These are phyloP conservation scores for Zelleria hepariella DNA, from an alignment of 2,888 invertebrate species.

Conservation along the genomic window DNA sequence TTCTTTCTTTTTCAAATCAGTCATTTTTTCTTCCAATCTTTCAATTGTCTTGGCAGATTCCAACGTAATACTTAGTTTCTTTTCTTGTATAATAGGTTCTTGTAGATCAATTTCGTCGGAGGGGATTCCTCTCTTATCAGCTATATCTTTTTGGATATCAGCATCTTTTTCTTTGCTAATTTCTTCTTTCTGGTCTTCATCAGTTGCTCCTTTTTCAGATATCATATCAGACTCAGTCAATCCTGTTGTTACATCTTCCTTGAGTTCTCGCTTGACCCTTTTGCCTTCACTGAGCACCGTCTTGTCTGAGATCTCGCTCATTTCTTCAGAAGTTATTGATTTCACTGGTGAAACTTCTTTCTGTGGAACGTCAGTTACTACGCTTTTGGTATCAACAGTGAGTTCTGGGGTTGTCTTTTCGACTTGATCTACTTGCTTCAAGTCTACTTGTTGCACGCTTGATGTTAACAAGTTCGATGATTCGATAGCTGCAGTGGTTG, in stretches of 20 bases:
- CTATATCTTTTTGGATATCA: slow-evolving; percentile 6
- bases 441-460: slow-evolving; percentile 29
- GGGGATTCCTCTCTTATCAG: not conserved
- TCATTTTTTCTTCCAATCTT: slow-evolving; percentile 59
- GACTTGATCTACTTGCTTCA: slow-evolving; percentile 15
- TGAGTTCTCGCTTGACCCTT: slow-evolving; percentile 33
- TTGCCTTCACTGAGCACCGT: slow-evolving; percentile 57
- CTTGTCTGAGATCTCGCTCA: slow-evolving; percentile 57
- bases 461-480: slow-evolving; percentile 36
- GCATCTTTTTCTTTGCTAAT: slow-evolving; percentile 5
- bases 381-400: slow-evolving; percentile 14
- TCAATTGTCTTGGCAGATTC: slow-evolving; percentile 57
- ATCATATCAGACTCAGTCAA: not conserved
- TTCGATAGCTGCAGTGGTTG: slow-evolving; percentile 35
- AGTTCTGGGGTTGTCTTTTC: slow-evolving; percentile 12
- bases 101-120: not conserved
- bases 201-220: not conserved
- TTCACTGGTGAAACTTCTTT: slow-evolving; percentile 51
- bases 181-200: slow-evolving; percentile 13
- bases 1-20: slow-evolving; percentile 46
- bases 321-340: slow-evolving; percentile 66
- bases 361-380: slow-evolving; percentile 14
- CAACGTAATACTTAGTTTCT: slow-evolving; percentile 35
- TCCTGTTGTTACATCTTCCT: slow-evolving; percentile 13
- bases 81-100: slow-evolving; percentile 19